Evolutionary conservation across 2,888 invertebrate genomes (phyloP).

Genomic region (Monopis laevigella): DNA sequence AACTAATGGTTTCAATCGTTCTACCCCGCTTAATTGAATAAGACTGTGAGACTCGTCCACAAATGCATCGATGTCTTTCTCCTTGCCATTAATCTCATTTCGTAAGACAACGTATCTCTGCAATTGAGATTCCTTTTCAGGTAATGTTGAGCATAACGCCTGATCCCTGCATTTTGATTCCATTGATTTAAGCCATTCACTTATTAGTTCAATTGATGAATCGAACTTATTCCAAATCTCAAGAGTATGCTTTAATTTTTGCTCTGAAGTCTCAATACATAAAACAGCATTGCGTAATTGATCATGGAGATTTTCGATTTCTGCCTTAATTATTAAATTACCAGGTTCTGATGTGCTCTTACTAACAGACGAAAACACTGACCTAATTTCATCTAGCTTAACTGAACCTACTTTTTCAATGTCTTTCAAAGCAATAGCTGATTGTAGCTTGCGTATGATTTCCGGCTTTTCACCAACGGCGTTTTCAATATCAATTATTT

Average conservation of each 20-base stretch:
- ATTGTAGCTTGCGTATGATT: constrained; percentile 76
- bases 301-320: constrained; percentile 74
- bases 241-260: constrained; percentile 77
- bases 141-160: constrained; percentile 79
- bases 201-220: constrained; percentile 78
- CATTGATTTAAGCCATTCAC: constrained; percentile 86
- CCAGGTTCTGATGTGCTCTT: constrained; percentile 86
- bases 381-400: constrained; percentile 74
- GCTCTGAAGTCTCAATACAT: constrained; percentile 74
- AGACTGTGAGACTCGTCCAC: constrained; percentile 90
- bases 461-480: constrained; percentile 86
- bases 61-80: constrained; percentile 87
- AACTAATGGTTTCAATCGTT: constrained; percentile 85
- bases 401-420: constrained; percentile 72
- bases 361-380: constrained; percentile 72
- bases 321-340: constrained; percentile 75
- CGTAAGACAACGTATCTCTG: constrained; percentile 77
- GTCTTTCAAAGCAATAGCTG: constrained; percentile 70
- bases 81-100: constrained; percentile 80
- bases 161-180: constrained; percentile 89
- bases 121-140: constrained; percentile 82
- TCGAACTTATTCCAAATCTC: constrained; percentile 92
- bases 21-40: constrained; percentile 84
- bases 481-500: constrained; percentile 82
- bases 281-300: constrained; percentile 73